phyloP scores from a whole-genome alignment of 1,140 invertebrate genomes.

The Drosophila punjabiensis region DNA sequence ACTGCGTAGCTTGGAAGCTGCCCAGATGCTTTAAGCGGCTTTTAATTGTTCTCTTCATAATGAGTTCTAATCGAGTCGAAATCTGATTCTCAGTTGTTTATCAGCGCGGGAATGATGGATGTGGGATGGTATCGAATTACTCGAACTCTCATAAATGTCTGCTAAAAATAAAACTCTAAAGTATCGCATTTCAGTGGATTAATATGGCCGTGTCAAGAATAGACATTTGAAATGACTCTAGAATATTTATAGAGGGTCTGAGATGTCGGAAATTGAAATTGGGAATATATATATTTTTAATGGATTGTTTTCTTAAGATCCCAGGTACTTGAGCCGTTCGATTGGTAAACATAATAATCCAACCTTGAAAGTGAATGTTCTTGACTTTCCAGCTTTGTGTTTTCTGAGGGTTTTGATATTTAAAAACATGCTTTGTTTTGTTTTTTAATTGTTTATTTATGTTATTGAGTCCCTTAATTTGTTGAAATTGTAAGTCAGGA shows the following conservation, averaged over 20 bases:
- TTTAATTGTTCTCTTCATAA: constrained; percentile 70
- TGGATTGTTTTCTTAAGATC: background rate
- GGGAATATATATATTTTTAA: constrained; percentile 1
- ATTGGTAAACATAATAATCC: constrained; percentile 7
- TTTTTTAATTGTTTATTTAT: background rate
- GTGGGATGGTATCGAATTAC: constrained; percentile 45
- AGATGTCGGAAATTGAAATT: constrained; percentile 27
- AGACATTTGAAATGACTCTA: constrained; percentile 28
- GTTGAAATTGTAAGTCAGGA: too few species aligned
- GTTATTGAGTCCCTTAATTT: background rate
- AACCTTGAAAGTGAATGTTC: constrained; percentile 22
- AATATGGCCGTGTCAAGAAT: constrained; percentile 30
- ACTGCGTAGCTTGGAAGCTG: constrained; percentile 73
- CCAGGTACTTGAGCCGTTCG: constrained; percentile 13
- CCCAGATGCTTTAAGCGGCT: constrained; percentile 60
- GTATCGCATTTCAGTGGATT: constrained; percentile 42
- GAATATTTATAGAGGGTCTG: constrained; percentile 8
- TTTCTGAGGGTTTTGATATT: background rate
- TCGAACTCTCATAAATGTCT: constrained; percentile 21
- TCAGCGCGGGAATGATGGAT: constrained; percentile 20
- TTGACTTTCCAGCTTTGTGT: background rate
- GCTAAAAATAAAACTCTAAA: constrained; percentile 42
- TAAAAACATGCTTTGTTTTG: background rate
- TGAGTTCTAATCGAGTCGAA: constrained; percentile 70
- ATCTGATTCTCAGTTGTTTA: constrained; percentile 36